Evolutionary conservation across 2,113 vertebrate species (phyloP).

Genomic region (Chunga burmeisteri): DNA sequence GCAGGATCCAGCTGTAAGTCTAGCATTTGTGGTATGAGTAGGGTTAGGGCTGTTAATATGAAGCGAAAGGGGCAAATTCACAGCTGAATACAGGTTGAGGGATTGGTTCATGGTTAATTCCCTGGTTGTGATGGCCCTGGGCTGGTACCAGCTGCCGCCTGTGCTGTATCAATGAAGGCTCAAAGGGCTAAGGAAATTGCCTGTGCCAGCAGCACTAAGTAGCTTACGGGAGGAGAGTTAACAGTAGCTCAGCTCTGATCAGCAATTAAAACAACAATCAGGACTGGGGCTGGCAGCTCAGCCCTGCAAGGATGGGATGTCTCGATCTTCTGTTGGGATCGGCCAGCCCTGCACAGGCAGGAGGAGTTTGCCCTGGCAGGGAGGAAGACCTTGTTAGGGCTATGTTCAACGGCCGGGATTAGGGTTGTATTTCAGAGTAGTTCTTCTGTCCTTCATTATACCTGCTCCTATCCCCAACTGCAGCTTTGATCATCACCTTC

Average conservation of each 20-base stretch:
- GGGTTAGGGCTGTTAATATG: background rate
- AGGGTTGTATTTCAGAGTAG: background rate
- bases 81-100: background rate
- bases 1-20: background rate
- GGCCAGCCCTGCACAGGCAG: background rate
- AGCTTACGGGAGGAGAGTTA: background rate
- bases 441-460: background rate
- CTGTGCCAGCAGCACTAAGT: background rate
- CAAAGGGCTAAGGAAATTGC: background rate
- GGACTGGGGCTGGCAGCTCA: background rate
- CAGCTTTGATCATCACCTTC: background rate
- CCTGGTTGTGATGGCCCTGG: background rate
- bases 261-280: background rate
- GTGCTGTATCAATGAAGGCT: background rate
- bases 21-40: background rate
- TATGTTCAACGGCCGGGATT: background rate
- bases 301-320: background rate
- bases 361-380: background rate
- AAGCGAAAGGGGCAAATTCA: background rate
- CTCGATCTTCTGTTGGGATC: background rate
- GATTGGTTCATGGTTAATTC: background rate
- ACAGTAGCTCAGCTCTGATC: background rate
- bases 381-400: background rate
- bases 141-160: background rate
- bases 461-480: background rate